These are phyloP conservation scores for Aulostomus chinensis DNA, from an alignment of 2,797 vertebrate species.

Conservation along the genomic window DNA sequence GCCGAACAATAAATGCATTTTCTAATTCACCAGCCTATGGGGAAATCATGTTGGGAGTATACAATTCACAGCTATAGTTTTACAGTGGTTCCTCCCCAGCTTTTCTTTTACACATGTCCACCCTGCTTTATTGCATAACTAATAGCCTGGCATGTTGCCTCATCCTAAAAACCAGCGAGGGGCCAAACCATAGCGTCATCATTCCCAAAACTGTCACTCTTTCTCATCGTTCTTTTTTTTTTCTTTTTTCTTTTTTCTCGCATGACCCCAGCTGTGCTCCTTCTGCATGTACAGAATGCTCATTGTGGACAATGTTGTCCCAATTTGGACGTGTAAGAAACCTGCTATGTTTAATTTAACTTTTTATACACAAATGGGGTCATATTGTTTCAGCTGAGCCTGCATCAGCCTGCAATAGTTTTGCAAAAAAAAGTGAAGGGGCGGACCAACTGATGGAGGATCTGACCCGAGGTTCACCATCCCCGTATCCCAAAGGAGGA, in stretches of 20 bases:
- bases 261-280: constrained; percentile 11
- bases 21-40: too few species aligned
- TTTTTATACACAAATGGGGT: background rate
- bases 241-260: too few species aligned
- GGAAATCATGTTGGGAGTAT: too few species aligned
- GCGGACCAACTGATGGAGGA: constrained; percentile 11
- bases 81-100: constrained; percentile 14
- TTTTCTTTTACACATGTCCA: constrained; percentile 35
- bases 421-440: constrained; percentile 19
- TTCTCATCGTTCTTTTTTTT: constrained; percentile 3
- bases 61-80: too few species aligned
- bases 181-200: constrained; percentile 41
- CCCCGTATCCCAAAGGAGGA: background rate
- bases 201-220: constrained; percentile 16
- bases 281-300: too few species aligned
- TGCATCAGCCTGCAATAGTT: constrained; percentile 25
- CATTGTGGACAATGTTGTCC: background rate
- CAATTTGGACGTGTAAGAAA: background rate
- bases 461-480: constrained; percentile 10
- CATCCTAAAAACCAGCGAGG: constrained; percentile 17
- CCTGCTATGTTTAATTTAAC: constrained; percentile 9
- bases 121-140: constrained; percentile 55
- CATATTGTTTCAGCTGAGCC: constrained; percentile 65
- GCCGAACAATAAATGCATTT: too few species aligned
- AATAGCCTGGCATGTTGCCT: constrained; percentile 38